These are phyloP conservation scores for Diploscapter pachys DNA, from an alignment of 1,140 invertebrate genomes.

Conservation along the genomic window DNA sequence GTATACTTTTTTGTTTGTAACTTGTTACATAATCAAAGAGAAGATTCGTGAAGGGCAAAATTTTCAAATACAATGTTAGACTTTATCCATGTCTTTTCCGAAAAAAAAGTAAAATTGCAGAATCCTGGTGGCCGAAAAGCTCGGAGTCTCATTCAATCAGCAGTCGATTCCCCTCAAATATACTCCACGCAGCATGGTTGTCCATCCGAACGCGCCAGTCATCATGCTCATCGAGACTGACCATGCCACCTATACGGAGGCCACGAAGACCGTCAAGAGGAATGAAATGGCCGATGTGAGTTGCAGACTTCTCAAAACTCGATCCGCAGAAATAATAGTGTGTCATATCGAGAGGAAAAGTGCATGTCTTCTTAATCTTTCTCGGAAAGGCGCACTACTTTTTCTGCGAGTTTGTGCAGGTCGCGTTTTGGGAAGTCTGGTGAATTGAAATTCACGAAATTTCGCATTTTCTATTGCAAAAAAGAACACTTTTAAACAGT, in stretches of 20 bases:
- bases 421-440: too few relatives aligned
- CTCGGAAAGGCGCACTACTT: too few relatives aligned
- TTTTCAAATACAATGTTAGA: conserved; percentile 16
- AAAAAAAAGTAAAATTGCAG: conserved; percentile 45
- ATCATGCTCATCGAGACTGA: conserved; percentile 88
- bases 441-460: too few relatives aligned
- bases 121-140: conserved; percentile 94
- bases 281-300: conserved; percentile 71
- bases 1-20: too few relatives aligned
- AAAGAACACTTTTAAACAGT: too few relatives aligned
- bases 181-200: conserved; percentile 61
- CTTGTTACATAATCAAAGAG: too few relatives aligned
- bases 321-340: too few relatives aligned
- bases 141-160: conserved; percentile 96
- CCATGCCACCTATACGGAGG: conserved; percentile 95
- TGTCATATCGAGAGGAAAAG: too few relatives aligned
- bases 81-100: conserved; percentile 34
- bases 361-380: too few relatives aligned
- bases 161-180: conserved; percentile 16
- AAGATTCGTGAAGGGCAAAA: neutral
- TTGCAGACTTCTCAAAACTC: neutral
- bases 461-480: too few relatives aligned
- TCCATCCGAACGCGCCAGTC: conserved; percentile 87
- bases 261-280: conserved; percentile 86
- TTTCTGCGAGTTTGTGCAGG: too few relatives aligned